Conservation (phyloP, 2,797 vertebrate genomes). For the Acipenser transmontanus region DNA sequence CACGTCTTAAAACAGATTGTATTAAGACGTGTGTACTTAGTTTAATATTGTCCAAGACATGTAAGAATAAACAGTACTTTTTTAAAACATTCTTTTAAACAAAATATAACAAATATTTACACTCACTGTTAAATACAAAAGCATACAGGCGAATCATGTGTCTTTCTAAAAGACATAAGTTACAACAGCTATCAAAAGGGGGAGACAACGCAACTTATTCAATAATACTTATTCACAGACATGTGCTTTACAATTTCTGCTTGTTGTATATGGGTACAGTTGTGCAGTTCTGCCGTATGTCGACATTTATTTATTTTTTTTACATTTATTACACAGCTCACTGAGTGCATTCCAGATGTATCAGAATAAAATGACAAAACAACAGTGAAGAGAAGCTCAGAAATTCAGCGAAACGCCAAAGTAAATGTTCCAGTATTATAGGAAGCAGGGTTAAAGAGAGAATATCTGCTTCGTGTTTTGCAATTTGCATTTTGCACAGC, state of each 20-base stretch:
- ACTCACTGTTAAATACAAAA: slow-evolving; percentile 92
- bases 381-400: slow-evolving; percentile 38
- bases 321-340: slow-evolving; percentile 57
- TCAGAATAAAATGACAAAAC: slow-evolving; percentile 44
- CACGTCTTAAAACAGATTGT: background rate
- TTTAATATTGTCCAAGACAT: slow-evolving; percentile 81
- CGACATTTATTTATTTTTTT: slow-evolving; percentile 14
- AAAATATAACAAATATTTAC: slow-evolving; percentile 98
- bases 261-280: slow-evolving; percentile 60
- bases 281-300: slow-evolving; percentile 65
- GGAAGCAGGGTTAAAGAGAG: slow-evolving; percentile 39
- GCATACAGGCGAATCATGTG: slow-evolving; percentile 78
- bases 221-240: slow-evolving; percentile 73
- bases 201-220: slow-evolving; percentile 75
- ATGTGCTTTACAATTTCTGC: slow-evolving; percentile 76
- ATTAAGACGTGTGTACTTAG: slow-evolving; percentile 22
- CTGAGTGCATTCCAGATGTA: slow-evolving; percentile 65
- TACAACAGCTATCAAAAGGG: slow-evolving; percentile 80
- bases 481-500: no score
- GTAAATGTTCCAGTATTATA: slow-evolving; percentile 39
- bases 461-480: slow-evolving; percentile 18
- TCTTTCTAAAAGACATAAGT: slow-evolving; percentile 99
- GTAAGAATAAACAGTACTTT: slow-evolving; percentile 75
- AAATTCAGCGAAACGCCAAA: slow-evolving; percentile 30
- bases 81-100: slow-evolving; percentile 89